phyloP scores from a whole-genome alignment of 1,140 invertebrate genomes.

The Aphelenchoides fujianensis region DNA sequence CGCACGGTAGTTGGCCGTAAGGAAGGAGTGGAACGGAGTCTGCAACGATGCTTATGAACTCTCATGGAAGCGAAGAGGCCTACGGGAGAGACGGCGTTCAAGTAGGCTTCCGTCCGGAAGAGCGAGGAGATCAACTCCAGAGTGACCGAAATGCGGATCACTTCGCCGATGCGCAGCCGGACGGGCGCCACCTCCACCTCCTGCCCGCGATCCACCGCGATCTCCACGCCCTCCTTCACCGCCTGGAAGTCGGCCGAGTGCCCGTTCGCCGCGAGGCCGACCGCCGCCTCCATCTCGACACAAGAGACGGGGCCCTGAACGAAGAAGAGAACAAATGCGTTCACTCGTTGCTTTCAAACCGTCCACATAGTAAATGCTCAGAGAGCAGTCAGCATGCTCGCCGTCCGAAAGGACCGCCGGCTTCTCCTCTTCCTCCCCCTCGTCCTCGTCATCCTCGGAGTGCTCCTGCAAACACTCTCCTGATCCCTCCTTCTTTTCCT shows the following conservation, averaged over 20 bases:
- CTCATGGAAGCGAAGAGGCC: too few relatives aligned
- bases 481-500: too few relatives aligned
- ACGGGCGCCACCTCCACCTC: slow-evolving; percentile 43
- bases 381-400: slow-evolving; percentile 34
- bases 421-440: slow-evolving; percentile 26
- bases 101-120: slow-evolving; percentile 52
- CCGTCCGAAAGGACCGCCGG: slow-evolving; percentile 14
- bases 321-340: not conserved
- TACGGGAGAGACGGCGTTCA: slow-evolving; percentile 58
- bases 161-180: slow-evolving; percentile 40
- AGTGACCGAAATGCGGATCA: slow-evolving; percentile 47
- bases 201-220: slow-evolving; percentile 25
- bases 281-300: slow-evolving; percentile 21
- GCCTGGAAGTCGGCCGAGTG: not conserved
- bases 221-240: slow-evolving; percentile 14
- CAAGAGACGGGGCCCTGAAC: not conserved
- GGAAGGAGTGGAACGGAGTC: slow-evolving; percentile 56
- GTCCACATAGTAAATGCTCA: slow-evolving; percentile 48
- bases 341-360: slow-evolving; percentile 13
- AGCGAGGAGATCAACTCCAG: slow-evolving; percentile 51
- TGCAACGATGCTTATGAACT: too few relatives aligned
- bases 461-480: too few relatives aligned
- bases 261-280: not conserved
- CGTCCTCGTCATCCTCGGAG: slow-evolving; percentile 24
- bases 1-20: slow-evolving; percentile 58